Evolutionary conservation across 2,888 invertebrate genomes (phyloP), one percentile per base, ranked within the genome.

Genomic region (Tanypteryx hageni): DNA sequence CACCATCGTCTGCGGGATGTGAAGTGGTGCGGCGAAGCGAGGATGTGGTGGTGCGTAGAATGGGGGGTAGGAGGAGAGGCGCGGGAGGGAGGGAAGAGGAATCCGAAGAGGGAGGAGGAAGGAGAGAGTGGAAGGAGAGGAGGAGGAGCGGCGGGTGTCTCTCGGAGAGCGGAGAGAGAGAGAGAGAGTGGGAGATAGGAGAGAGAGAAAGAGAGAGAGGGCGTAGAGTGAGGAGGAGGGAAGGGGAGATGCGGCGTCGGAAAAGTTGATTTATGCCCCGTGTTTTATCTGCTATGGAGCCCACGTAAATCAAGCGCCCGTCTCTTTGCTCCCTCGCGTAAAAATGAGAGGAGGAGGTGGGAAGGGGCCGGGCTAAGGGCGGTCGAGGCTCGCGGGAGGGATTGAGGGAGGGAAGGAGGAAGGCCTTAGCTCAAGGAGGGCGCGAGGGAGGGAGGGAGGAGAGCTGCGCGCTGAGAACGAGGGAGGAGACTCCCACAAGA

Each of bases 211-310:
- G 92, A 89, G 92, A 86, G 91, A 92, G 92, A 92, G 93, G 93
- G 93, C 82, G n/a, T n/a, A n/a, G n/a, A n/a, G n/a, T n/a, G n/a
- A n/a, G 92, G 93, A 93, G 93, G 93, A 93, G 89, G 92, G 91
- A 93, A 93, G 92, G 94, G 94, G 94, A 94, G 94, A 93, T 94
- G 93, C 93, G 93, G 94, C 95, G 95, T 95, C 95, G 95, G 95
- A 95, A 95, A 95, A 95, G 95, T 94, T 94, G 94, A 94, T 94
- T 94, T 94, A 94, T 94, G 94, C 93, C 92, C 94, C 94, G 94
- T 94, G 94, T 94, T 94, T 94, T 94, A 94, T 94, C 94, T 94
- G 94, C 93, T 93, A 92, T 92, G 92, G 61, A 92, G 64, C 82
- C 91, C 76, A 85, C 68, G 58, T 89, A 84, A 57, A 57, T 56